phyloP scores from a whole-genome alignment of 2,888 invertebrate species.

The Bombyx huttoni region DNA sequence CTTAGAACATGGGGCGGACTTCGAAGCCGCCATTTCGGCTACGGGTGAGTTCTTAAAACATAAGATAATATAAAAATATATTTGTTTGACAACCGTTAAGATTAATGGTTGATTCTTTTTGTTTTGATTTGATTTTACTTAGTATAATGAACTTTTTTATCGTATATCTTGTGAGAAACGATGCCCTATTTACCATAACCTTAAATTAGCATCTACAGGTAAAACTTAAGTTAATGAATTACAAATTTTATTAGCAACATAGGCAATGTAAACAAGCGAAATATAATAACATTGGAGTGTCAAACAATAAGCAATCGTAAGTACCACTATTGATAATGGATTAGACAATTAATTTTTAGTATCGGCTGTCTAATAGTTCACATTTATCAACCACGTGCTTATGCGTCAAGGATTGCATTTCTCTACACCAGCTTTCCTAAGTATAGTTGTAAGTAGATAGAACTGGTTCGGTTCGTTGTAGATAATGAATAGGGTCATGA shows the following conservation, averaged over 20 bases:
- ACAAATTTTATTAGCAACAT: neutral
- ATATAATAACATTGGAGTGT: neutral
- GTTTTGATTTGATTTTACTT: too few relatives aligned
- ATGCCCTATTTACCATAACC: too few relatives aligned
- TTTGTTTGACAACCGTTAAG: too few relatives aligned
- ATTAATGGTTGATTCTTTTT: too few relatives aligned
- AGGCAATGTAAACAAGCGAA: neutral
- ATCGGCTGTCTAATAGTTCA: neutral
- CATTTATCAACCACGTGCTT: neutral
- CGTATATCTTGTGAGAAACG: too few relatives aligned
- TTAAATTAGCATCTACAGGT: neutral
- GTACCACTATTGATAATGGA: constrained; percentile 3
- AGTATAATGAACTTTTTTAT: too few relatives aligned
- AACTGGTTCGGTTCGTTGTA: neutral
- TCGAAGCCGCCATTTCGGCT: constrained; percentile 79
- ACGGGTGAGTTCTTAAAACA: constrained; percentile 65
- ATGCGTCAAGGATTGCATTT: neutral
- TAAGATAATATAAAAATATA: too few relatives aligned
- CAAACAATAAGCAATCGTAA: constrained; percentile 9
- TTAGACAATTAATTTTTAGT: neutral
- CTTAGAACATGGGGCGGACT: constrained; percentile 81
- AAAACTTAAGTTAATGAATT: neutral
- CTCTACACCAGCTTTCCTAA: neutral
- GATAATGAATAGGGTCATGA: neutral
- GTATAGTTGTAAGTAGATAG: neutral